These are phyloP conservation scores for Lycocerus yunnanus DNA, from an alignment of 2,888 invertebrate genomes.

Conservation along the genomic window DNA sequence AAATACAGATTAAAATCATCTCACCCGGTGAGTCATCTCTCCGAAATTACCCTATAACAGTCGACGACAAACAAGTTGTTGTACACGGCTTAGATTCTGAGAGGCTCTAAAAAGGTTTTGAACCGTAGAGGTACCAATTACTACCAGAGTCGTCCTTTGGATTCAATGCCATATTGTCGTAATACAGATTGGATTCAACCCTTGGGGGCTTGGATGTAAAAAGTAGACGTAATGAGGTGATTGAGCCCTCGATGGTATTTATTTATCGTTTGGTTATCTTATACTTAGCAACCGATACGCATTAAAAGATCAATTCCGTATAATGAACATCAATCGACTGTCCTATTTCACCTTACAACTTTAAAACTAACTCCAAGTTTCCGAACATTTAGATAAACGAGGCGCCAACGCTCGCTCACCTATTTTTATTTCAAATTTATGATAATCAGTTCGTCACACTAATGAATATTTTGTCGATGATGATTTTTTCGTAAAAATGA, in stretches of 20 bases:
- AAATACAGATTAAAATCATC: too few relatives aligned
- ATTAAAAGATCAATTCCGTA: constrained; percentile 19
- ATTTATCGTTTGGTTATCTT: constrained; percentile 32
- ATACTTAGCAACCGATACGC: constrained; percentile 33
- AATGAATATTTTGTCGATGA: constrained; percentile 15
- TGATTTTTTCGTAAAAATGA: constrained; percentile 21
- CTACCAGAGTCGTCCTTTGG: neutral
- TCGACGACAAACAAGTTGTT: neutral
- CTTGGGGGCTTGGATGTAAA: constrained; percentile 29
- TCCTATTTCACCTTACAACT: neutral
- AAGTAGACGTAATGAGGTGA: constrained; percentile 41
- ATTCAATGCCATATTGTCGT: constrained; percentile 18
- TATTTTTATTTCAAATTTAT: constrained; percentile 32
- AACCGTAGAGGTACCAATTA: neutral
- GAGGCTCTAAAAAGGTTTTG: neutral
- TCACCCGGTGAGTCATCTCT: too few relatives aligned
- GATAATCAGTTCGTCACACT: constrained; percentile 12
- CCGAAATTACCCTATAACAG: too few relatives aligned
- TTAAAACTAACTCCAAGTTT: constrained; percentile 3
- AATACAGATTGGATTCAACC: constrained; percentile 13
- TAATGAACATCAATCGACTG: neutral
- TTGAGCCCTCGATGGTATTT: constrained; percentile 34
- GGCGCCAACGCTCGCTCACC: constrained; percentile 41
- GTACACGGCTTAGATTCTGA: too few relatives aligned
- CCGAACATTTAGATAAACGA: constrained; percentile 41